Percentiles rank a stretch among this genome's conserved stretches.
phyloP scores from a whole-genome alignment of 2,888 invertebrate species.

The Trachelus tabidus region DNA sequence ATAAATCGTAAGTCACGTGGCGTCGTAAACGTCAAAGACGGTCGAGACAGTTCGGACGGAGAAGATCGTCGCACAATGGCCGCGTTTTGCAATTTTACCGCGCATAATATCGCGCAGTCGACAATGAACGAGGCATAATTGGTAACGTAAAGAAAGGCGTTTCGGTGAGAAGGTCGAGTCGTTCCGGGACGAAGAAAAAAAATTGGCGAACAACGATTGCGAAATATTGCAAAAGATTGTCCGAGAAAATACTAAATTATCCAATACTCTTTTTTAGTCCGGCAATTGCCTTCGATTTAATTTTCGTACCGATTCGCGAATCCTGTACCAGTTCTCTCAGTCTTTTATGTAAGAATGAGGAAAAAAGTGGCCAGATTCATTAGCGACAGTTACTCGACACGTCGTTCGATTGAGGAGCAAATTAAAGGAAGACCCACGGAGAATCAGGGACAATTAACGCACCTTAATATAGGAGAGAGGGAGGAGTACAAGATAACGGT shows the following conservation, averaged over 20 bases:
- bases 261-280: not conserved
- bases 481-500: not conserved
- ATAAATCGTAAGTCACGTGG: slow-evolving; percentile 62
- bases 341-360: not conserved
- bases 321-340: not conserved
- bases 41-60: slow-evolving; percentile 54
- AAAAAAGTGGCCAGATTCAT: not conserved
- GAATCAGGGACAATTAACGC: slow-evolving; percentile 14
- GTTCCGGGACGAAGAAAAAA: not conserved
- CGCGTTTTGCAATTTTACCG: not conserved
- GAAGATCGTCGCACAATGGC: slow-evolving; percentile 9
- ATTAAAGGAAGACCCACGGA: not conserved
- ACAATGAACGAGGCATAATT: slow-evolving; percentile 2
- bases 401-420: not conserved
- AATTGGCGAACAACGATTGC: not conserved
- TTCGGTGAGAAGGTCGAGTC: not conserved
- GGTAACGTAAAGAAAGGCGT: not conserved
- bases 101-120: not conserved
- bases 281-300: not conserved
- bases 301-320: not conserved
- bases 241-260: no score
- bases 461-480: slow-evolving; percentile 18
- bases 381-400: not conserved
- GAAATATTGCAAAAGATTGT: not conserved
- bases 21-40: slow-evolving; percentile 59